Evolutionary conservation across 2,113 vertebrate species (phyloP).

Genomic region (Platichthys flesus): DNA sequence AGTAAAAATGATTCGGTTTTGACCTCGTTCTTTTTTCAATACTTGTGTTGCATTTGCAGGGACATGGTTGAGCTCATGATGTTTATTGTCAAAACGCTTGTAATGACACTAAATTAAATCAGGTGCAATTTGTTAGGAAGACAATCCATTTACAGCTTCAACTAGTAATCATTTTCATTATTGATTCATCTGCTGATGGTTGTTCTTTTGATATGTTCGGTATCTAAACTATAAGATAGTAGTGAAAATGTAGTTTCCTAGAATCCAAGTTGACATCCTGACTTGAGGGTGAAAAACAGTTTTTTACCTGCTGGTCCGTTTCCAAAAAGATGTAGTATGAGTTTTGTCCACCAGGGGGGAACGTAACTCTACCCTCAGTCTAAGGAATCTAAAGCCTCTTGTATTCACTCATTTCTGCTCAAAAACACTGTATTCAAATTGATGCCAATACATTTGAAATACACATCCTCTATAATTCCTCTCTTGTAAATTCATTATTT

Average conservation of each 20-base stretch:
- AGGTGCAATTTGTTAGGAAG: not conserved
- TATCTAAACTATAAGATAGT: too few relatives aligned
- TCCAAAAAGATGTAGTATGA: not conserved
- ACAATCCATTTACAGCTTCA: too few relatives aligned
- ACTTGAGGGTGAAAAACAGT: not conserved
- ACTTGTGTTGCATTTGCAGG: not conserved
- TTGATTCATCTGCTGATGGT: too few relatives aligned
- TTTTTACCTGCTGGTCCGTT: not conserved
- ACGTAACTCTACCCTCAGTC: not conserved
- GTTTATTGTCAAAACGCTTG: too few relatives aligned
- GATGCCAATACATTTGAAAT: too few relatives aligned
- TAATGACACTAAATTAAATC: not conserved
- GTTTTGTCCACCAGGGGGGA: slow-evolving; percentile 53
- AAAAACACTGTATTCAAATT: not conserved
- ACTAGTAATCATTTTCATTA: too few relatives aligned
- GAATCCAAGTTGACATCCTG: too few relatives aligned
- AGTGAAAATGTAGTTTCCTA: too few relatives aligned
- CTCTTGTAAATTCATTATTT: too few relatives aligned
- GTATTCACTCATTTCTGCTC: not conserved
- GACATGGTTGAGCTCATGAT: not conserved
- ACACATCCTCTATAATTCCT: too few relatives aligned
- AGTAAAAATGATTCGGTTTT: slow-evolving; percentile 72
- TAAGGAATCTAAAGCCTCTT: not conserved
- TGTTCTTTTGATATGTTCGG: too few relatives aligned
- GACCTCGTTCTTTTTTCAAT: slow-evolving; percentile 8